Conservation (phyloP, 2,888 invertebrate species). For the Coleophora deauratella region DNA sequence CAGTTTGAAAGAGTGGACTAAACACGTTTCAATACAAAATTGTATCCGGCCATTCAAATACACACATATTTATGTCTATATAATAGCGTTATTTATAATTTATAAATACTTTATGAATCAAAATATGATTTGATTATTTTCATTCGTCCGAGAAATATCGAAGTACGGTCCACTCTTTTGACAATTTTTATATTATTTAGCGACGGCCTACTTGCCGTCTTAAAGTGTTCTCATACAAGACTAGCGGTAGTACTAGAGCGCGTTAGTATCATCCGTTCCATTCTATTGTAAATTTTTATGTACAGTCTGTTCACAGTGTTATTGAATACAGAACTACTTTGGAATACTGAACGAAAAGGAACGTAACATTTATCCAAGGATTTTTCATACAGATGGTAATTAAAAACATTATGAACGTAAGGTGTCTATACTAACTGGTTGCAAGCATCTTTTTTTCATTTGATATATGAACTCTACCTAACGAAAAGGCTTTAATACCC, state of each 20-base stretch:
- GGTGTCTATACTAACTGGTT: no score
- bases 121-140: constrained; percentile 34
- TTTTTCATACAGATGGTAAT: no score
- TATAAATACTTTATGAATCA: constrained; percentile 22
- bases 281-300: constrained; percentile 46
- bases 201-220: constrained; percentile 23
- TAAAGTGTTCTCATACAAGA: constrained; percentile 37
- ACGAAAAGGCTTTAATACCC: no score
- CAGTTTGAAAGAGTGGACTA: constrained; percentile 50
- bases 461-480: no score
- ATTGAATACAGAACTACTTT: no score
- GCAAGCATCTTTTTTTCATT: no score
- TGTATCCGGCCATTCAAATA: constrained; percentile 52
- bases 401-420: no score
- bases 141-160: constrained; percentile 38
- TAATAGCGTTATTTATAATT: constrained; percentile 29
- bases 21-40: constrained; percentile 28
- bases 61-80: constrained; percentile 33
- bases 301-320: constrained; percentile 12
- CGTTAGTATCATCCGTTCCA: constrained; percentile 61
- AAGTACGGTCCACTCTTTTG: constrained; percentile 45
- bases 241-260: constrained; percentile 30
- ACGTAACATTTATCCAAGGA: no score
- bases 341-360: no score
- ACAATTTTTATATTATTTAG: constrained; percentile 20